These are phyloP conservation scores for Anastatus disparis DNA, from an alignment of 1,140 invertebrate species.

Conservation along the genomic window DNA sequence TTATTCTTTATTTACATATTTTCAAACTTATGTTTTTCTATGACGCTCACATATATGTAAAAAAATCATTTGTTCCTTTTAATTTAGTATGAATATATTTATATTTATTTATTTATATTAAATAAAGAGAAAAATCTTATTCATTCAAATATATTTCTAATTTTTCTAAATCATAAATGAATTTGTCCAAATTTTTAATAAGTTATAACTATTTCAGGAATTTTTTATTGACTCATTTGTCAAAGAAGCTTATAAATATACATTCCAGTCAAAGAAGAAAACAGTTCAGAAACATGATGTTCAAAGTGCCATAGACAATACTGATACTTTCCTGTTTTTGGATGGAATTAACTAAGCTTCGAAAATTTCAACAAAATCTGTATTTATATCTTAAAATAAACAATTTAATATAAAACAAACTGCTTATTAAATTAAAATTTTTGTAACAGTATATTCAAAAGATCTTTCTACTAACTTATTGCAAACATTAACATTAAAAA, in stretches of 20 bases:
- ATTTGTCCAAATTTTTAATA: no score
- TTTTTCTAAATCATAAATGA: no score
- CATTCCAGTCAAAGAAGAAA: conserved; percentile 80
- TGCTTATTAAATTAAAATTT: background rate
- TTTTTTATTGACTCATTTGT: conserved; percentile 84
- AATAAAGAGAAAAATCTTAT: no score
- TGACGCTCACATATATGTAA: no score
- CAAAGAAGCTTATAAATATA: conserved; percentile 81
- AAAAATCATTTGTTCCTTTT: no score
- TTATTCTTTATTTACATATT: no score
- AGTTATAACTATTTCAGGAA: conserved; percentile 78
- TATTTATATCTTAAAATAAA: background rate
- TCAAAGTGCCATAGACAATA: conserved; percentile 76
- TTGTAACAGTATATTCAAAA: no score
- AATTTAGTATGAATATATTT: no score
- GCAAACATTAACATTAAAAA: conserved; percentile 32
- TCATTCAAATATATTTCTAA: no score
- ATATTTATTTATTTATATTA: no score
- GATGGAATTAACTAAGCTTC: conserved; percentile 77
- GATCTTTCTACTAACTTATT: no score
- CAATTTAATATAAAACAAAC: background rate
- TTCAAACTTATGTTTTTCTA: no score
- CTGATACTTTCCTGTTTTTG: conserved; percentile 80
- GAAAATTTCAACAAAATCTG: background rate
- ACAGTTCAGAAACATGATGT: conserved; percentile 85